A percentile compares a stretch with the other conserved stretches of the same genome.
These are phyloP conservation scores for Ectemnius lituratus DNA, from an alignment of 2,888 invertebrate species.

Conservation along the genomic window DNA sequence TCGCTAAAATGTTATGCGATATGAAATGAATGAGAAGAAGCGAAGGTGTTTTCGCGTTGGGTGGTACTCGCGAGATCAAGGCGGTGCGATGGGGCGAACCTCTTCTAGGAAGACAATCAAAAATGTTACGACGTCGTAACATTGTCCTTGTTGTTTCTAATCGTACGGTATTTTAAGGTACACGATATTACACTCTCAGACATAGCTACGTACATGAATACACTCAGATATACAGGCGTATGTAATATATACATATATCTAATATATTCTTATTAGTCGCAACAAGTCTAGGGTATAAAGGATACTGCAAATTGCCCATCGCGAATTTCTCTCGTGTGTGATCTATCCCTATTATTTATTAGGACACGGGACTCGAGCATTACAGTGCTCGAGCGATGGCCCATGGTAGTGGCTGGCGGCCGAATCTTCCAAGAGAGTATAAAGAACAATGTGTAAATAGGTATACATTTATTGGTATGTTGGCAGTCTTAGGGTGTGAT, in stretches of 20 bases:
- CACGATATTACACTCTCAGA: slow-evolving; percentile 58
- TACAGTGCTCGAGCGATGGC: background rate
- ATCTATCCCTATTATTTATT: slow-evolving; percentile 53
- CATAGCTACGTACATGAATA: slow-evolving; percentile 12
- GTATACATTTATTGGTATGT: slow-evolving; percentile 12
- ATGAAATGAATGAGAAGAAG: slow-evolving; percentile 2
- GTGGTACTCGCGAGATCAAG: slow-evolving; percentile 26
- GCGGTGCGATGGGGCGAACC: slow-evolving; percentile 55
- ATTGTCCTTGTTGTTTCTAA: slow-evolving; percentile 77
- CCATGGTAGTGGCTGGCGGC: slow-evolving; percentile 8
- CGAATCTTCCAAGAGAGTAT: slow-evolving; percentile 11
- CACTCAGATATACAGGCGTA: slow-evolving; percentile 26
- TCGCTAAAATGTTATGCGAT: slow-evolving; percentile 27
- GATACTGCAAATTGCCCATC: slow-evolving; percentile 40
- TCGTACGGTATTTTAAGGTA: slow-evolving; percentile 64
- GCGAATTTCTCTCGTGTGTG: slow-evolving; percentile 51
- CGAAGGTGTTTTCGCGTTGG: slow-evolving; percentile 30
- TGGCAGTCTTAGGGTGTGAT: slow-evolving; percentile 25
- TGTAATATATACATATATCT: slow-evolving; percentile 23
- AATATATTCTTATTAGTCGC: slow-evolving; percentile 48
- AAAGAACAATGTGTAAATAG: slow-evolving; percentile 9
- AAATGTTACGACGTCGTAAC: slow-evolving; percentile 75
- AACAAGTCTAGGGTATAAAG: slow-evolving; percentile 48
- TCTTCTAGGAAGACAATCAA: slow-evolving; percentile 77
- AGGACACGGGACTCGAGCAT: slow-evolving; percentile 21